Evolutionary conservation across 2,113 vertebrate species (phyloP).

Genomic region (Aphyosemion australe): DNA sequence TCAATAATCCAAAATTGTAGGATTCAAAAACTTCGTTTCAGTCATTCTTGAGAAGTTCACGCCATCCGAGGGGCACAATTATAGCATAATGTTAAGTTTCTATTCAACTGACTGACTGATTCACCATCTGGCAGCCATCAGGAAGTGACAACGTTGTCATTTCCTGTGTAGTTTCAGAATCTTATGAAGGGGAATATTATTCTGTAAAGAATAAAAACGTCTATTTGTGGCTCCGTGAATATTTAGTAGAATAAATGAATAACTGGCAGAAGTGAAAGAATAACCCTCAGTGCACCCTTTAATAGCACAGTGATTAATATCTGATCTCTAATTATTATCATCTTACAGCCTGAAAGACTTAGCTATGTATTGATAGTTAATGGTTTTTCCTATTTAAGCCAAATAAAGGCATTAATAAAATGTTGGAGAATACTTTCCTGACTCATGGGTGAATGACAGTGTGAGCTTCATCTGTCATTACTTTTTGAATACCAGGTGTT

Average conservation of each 20-base stretch:
- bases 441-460: constrained; percentile 21
- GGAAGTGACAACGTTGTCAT: constrained; percentile 31
- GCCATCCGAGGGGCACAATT: not conserved
- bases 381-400: constrained; percentile 23
- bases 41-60: not conserved
- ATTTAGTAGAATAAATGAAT: constrained; percentile 34
- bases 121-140: constrained; percentile 11
- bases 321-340: constrained; percentile 62
- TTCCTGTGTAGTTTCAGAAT: constrained; percentile 22
- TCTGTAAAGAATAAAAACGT: constrained; percentile 31
- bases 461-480: constrained; percentile 9
- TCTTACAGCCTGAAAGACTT: constrained; percentile 30
- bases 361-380: constrained; percentile 31
- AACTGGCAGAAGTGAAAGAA: constrained; percentile 38
- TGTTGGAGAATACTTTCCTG: constrained; percentile 22
- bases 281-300: constrained; percentile 42
- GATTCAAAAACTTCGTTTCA: constrained; percentile 3
- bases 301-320: constrained; percentile 51
- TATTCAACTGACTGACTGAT: constrained; percentile 8
- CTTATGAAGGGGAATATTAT: constrained; percentile 28
- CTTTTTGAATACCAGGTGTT: constrained; percentile 4
- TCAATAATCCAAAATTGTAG: not conserved
- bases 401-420: constrained; percentile 39
- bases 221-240: constrained; percentile 50
- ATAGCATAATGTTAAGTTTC: not conserved